phyloP scores from a whole-genome alignment of 2,888 invertebrate species.

The Fragum whitleyi region DNA sequence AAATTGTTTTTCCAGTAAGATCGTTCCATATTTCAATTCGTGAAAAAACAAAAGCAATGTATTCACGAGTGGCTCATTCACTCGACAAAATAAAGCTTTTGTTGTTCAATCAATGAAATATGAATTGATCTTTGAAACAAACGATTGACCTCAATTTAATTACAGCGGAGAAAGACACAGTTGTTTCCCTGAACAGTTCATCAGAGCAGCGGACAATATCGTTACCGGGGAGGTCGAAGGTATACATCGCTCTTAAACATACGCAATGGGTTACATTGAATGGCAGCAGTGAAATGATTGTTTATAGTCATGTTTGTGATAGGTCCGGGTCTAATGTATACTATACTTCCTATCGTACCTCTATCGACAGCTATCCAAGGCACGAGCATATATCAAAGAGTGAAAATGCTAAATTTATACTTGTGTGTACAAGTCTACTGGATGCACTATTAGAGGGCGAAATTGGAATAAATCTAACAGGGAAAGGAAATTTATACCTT shows the following conservation, averaged over 20 bases:
- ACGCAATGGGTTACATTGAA: neutral
- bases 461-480: neutral
- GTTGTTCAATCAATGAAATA: no score
- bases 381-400: neutral
- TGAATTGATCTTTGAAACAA: no score
- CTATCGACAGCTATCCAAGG: neutral
- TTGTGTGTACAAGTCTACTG: neutral
- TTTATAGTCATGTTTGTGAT: neutral
- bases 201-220: neutral
- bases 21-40: no score
- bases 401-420: neutral
- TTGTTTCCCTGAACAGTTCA: neutral
- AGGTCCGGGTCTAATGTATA: no score
- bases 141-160: no score
- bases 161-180: neutral
- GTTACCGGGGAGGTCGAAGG: neutral
- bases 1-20: no score
- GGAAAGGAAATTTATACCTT: neutral
- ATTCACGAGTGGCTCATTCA: no score
- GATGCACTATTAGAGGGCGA: neutral
- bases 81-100: no score
- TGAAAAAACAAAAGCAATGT: no score
- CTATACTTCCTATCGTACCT: neutral
- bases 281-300: constrained; percentile 1
- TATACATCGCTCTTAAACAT: neutral